Percentiles rank a stretch among this genome's conserved stretches.
Conservation (phyloP, 1,140 invertebrate species). For the Dinothrombium tinctorium region DNA sequence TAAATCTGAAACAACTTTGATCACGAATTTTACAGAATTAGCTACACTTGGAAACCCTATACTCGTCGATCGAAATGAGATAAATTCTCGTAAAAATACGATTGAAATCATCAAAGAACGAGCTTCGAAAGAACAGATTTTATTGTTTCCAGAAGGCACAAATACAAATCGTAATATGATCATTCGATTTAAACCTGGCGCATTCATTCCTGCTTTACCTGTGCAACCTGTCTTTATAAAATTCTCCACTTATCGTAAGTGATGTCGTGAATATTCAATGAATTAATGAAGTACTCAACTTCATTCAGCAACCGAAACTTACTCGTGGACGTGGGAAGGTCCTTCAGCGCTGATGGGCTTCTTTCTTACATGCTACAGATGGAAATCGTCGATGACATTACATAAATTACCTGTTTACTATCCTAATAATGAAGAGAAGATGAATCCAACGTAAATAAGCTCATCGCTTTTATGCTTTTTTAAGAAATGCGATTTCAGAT, state of each 20-base stretch:
- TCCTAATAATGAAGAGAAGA: too few species aligned
- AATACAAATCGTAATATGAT: conserved; percentile 9
- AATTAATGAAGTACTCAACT: too few species aligned
- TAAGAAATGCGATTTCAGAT: too few species aligned
- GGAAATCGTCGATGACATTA: too few species aligned
- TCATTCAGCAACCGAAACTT: too few species aligned
- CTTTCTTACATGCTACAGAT: too few species aligned
- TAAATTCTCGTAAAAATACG: neutral
- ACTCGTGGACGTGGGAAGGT: conserved; percentile 51
- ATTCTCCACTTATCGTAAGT: conserved; percentile 4
- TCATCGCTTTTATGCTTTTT: too few species aligned
- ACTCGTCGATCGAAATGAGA: conserved; percentile 6
- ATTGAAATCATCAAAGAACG: neutral
- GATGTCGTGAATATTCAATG: too few species aligned
- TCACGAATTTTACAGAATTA: neutral
- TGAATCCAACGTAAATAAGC: too few species aligned
- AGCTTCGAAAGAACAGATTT: conserved; percentile 9
- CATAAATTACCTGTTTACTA: too few species aligned
- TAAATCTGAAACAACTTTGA: too few species aligned
- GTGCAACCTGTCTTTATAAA: conserved; percentile 6
- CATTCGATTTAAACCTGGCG: conserved; percentile 8
- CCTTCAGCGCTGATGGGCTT: conserved; percentile 51
- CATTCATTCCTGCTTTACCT: conserved; percentile 8
- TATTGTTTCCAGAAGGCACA: conserved; percentile 11
- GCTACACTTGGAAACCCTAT: conserved; percentile 7